These are phyloP conservation scores for Syrrhaptes paradoxus DNA, from an alignment of 2,113 vertebrate genomes.

Conservation along the genomic window DNA sequence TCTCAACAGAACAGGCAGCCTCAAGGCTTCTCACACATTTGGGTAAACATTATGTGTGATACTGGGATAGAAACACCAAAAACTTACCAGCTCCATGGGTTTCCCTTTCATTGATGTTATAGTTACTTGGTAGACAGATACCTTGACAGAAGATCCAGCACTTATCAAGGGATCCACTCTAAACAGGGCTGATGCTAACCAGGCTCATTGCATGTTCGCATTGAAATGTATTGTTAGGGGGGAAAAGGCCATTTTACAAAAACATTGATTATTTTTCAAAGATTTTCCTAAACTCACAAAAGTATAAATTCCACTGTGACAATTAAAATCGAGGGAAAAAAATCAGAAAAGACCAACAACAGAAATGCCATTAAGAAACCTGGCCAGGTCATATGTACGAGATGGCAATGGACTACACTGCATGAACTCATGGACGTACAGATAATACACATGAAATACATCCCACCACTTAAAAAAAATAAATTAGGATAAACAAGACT, in stretches of 20 bases:
- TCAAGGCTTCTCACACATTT: not conserved
- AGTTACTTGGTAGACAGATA: not conserved
- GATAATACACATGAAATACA: not conserved
- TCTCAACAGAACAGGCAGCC: not conserved
- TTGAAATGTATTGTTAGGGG: not conserved
- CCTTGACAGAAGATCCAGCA: not conserved
- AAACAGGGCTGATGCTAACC: not conserved
- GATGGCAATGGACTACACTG: not conserved
- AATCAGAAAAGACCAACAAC: not conserved
- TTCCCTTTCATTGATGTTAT: not conserved
- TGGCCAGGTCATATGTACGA: not conserved
- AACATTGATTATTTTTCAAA: not conserved
- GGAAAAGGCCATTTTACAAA: not conserved
- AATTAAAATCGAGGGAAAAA: not conserved
- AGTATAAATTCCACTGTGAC: not conserved
- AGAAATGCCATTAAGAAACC: not conserved
- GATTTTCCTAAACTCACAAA: not conserved
- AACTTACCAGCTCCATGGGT: not conserved
- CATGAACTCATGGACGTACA: not conserved
- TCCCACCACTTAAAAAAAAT: not conserved
- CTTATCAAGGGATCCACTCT: not conserved
- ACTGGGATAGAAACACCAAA: not conserved
- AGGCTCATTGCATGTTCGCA: not conserved
- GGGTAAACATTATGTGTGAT: not conserved
- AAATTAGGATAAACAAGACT: not conserved